phyloP scores from a whole-genome alignment of 2,797 vertebrate genomes.

The Oreochromis grahami region DNA sequence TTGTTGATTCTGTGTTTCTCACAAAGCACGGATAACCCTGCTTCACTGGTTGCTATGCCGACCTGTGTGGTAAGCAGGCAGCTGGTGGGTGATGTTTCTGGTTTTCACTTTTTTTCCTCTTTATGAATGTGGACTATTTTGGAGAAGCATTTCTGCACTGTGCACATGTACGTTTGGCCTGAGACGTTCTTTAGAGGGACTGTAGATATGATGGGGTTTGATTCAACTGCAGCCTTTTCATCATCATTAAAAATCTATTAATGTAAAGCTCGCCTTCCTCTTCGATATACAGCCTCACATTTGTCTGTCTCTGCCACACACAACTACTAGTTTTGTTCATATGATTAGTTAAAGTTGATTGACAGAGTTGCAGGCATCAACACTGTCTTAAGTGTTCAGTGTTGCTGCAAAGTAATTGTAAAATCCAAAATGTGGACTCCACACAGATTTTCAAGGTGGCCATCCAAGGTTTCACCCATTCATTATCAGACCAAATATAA shows the following conservation, averaged over 20 bases:
- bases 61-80: slow-evolving; percentile 37
- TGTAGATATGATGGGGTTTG: not conserved
- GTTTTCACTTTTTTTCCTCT: not conserved
- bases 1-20: slow-evolving; percentile 10
- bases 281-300: not conserved
- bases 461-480: not conserved
- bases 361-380: not conserved
- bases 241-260: not conserved
- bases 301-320: not conserved
- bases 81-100: slow-evolving; percentile 21
- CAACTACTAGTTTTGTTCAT: too few relatives aligned
- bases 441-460: not conserved
- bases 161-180: not conserved
- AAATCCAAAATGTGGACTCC: not conserved
- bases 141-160: not conserved
- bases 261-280: not conserved
- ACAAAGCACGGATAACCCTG: slow-evolving; percentile 14
- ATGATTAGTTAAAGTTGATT: not conserved
- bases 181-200: not conserved
- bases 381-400: not conserved
- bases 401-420: not conserved
- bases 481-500: not conserved
- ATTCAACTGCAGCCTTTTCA: not conserved
- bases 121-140: not conserved
- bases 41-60: slow-evolving; percentile 47